Conservation (phyloP, 2,113 vertebrate species). For the Anser brachyrhynchus region DNA sequence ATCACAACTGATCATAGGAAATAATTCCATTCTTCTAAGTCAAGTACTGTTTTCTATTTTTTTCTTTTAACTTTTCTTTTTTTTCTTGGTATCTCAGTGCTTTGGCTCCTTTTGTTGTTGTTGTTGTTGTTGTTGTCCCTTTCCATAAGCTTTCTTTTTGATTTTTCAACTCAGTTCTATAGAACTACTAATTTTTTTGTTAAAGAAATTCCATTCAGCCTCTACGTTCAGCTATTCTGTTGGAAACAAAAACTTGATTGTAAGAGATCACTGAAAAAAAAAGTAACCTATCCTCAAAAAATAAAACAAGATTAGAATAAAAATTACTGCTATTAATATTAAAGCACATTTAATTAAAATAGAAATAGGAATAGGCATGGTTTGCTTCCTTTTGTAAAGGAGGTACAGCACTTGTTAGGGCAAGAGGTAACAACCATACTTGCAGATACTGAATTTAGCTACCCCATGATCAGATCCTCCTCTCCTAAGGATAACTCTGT, state of each 20-base stretch:
- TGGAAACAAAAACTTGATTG: not conserved
- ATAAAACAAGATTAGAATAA: not conserved
- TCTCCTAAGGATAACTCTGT: not conserved
- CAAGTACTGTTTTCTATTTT: not conserved
- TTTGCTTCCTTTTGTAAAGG: not conserved
- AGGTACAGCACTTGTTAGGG: not conserved
- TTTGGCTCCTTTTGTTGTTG: not conserved
- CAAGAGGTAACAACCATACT: not conserved
- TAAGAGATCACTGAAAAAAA: not conserved
- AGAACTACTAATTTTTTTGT: not conserved
- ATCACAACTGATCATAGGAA: not conserved
- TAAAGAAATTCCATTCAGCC: not conserved
- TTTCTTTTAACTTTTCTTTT: not conserved
- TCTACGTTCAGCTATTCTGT: not conserved
- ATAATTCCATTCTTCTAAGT: not conserved
- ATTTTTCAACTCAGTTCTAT: not conserved
- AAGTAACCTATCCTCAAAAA: not conserved
- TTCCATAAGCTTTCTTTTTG: not conserved
- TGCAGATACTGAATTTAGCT: not conserved
- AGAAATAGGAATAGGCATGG: not conserved
- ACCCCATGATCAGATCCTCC: accelerated
- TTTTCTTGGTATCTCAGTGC: not conserved
- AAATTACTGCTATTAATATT: not conserved
- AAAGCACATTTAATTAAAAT: not conserved
- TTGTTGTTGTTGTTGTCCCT: not conserved